phyloP scores from a whole-genome alignment of 2,113 vertebrate genomes.

The Aramus guarauna region DNA sequence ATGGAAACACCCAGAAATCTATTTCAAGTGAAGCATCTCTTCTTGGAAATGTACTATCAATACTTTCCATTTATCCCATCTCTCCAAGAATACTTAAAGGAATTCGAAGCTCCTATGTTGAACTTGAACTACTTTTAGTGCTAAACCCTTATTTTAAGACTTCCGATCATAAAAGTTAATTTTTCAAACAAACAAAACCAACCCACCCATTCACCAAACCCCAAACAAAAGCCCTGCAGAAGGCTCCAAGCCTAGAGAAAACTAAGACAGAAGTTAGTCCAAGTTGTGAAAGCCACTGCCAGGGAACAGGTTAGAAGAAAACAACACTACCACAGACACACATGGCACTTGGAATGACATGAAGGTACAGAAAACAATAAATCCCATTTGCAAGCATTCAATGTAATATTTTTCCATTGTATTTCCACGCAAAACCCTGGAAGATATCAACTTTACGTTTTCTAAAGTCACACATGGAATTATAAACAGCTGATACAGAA shows the following conservation, averaged over 20 bases:
- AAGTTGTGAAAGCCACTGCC: background rate
- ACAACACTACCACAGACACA: background rate
- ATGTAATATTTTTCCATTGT: background rate
- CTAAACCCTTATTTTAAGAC: background rate
- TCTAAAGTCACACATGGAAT: background rate
- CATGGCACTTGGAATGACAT: background rate
- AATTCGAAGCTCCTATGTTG: background rate
- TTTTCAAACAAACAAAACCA: background rate
- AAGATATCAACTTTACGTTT: background rate
- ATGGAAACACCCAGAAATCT: background rate
- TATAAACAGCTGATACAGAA: background rate
- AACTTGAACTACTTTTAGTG: background rate
- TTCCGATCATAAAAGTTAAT: background rate
- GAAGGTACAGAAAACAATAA: background rate
- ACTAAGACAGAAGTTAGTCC: background rate
- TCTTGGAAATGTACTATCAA: background rate
- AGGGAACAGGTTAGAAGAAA: background rate
- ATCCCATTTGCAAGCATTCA: background rate
- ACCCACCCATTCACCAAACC: background rate
- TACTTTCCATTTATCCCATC: background rate
- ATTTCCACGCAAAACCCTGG: background rate
- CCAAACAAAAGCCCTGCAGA: background rate
- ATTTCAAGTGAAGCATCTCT: background rate
- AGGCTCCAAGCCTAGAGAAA: background rate
- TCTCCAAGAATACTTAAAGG: background rate